Base-by-base conservation (phyloP, 2,888 invertebrate genomes). In the Galerucella pusilla region DNA sequence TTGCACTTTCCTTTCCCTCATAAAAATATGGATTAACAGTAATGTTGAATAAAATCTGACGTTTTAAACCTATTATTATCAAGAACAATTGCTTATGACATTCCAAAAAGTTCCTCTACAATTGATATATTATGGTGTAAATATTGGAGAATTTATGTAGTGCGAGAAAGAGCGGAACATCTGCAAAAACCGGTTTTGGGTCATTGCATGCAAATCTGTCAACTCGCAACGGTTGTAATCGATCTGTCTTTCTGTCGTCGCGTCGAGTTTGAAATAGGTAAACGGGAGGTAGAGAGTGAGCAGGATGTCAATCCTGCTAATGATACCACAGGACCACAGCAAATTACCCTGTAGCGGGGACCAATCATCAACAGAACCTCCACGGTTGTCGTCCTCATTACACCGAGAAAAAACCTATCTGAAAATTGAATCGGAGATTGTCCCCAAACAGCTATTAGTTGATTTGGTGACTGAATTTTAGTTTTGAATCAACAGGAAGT, bases 291-390 rank as follows among this genome's bases (percentile, higher is more conserved):
- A 82, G 78, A 83, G 81, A 80, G 82, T 83, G 82, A 82, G 85
- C 84, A 84, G 86, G 86, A 88, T 88, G 88, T 88, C 88, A 88
- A 88, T 88, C 88, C 86, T 87, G 86, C 88, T 88, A 88, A 88
- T 88, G 88, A 88, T 87, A 87, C 86, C 85, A 82, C 87, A 86
- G 84, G 87, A 87, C 87, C 87, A 85, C 88, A 86, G 86, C 87
- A 88, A 88, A 88, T 88, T 87, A 87, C 86, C 83, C 85, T 81
- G 80, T 76, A 81, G 77, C 75, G 76, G 73, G 73, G 77, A 75
- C 80, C 78, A 65, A 65, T 65, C 64, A 45, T 46, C 46, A 45
- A 65, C 64, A 65, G 64, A 28, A 42, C 64, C 64, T 45, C 64
- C 64, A 65, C 64, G n/a, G 64, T 65, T 45, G 64, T 46, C 46